Conservation (phyloP, 2,113 vertebrate species). For the Amphiprion percula region DNA sequence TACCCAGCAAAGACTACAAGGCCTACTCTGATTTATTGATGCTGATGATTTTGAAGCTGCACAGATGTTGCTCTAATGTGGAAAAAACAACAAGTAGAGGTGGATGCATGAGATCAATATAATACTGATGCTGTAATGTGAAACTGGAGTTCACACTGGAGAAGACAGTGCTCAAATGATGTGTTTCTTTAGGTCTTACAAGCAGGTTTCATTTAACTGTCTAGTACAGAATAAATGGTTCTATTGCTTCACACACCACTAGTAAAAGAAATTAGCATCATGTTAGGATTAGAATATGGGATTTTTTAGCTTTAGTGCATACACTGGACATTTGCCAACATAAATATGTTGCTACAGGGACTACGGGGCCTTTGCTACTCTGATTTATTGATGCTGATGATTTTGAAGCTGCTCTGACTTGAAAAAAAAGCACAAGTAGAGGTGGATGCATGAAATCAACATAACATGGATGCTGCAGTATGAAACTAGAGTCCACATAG, state of each 20-base stretch:
- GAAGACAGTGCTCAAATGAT: not conserved
- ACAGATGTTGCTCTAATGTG: conserved; percentile 5
- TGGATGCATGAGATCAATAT: conserved; percentile 9
- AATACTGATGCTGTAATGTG: not conserved
- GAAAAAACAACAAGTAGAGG: not conserved
- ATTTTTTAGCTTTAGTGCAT: no score
- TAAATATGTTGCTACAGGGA: conserved; percentile 33
- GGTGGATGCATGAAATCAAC: conserved; percentile 12
- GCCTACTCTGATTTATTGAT: not conserved
- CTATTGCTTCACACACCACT: no score
- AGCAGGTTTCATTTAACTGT: not conserved
- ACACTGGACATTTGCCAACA: not conserved
- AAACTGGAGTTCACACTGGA: not conserved
- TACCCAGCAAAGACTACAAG: not conserved
- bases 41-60: conserved; percentile 18
- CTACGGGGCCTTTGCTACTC: not conserved
- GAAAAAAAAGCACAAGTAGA: not conserved
- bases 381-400: not conserved
- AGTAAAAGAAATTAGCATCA: no score
- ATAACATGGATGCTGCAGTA: not conserved
- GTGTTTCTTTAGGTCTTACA: not conserved
- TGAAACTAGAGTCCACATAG: not conserved
- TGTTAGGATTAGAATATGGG: no score
- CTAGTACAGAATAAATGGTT: no score
- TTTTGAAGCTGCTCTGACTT: conserved; percentile 34